Evolutionary conservation across 2,888 invertebrate genomes (phyloP), one percentile per base, ranked within the genome.

Genomic region (Heteropelma amictum): DNA sequence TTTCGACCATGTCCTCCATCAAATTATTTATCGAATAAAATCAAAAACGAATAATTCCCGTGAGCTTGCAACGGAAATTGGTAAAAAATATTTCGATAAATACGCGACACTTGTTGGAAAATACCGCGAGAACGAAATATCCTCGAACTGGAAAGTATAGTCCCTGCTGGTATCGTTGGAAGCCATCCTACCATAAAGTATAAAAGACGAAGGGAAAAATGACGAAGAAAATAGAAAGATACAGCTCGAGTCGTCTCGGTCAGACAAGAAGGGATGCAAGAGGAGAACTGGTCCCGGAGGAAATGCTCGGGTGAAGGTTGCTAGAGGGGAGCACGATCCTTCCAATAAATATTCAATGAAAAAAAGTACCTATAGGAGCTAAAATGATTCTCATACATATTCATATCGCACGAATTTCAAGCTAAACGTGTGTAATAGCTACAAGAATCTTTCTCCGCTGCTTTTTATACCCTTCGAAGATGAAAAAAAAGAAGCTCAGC

Each of bases 291-390:
- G n/a, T 35, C 28, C 8, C 58, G 28, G n/a, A 28, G 21, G 42
- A n/a, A 19, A 42, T 21, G 26, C 26, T 21, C 23, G 38, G 10
- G 28, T 42, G 28, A 19, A 40, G 28, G 17, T 28, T 17, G 17
- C 26, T 5, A 19, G 28, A 45, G 30, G 30, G 10, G 17, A 17
- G 30, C 7, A 28, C 40, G 28, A 42, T 28, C 30, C 60, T 42
- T 28, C 30, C 26, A 21, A 45, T 60, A 60, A 60, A 60, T 60
- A 60, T 60, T 30, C 60, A 60, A 45, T 45, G 30, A 5, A 33
- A 3, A n/a, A 45, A 30, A 28, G 30, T 21, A 19, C 2, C 54
- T 42, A 51, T 19, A 56, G 7, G 19, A 60, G 42, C 51, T 21
- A 8, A 21, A 28, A 33, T 30, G 21, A 30, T 12, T 12, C 7